A percentile compares a stretch with the other conserved stretches of the same genome.
Conservation (phyloP, 2,888 invertebrate species). For the Eledone cirrhosa region DNA sequence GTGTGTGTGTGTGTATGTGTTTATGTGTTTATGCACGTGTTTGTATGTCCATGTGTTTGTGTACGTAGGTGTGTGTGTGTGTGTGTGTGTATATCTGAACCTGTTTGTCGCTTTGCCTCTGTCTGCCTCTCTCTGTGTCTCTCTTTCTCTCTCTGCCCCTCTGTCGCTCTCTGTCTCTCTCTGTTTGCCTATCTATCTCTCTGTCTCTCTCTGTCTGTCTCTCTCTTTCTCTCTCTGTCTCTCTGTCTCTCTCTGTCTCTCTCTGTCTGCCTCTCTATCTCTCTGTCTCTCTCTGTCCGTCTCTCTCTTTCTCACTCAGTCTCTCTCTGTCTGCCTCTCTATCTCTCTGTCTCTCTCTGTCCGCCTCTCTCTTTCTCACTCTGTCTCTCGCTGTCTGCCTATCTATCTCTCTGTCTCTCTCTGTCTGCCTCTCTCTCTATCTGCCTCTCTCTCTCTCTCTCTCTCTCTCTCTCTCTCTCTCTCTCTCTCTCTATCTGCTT, state of each 20-base stretch:
- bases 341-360: too few species aligned
- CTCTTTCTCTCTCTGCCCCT: neutral
- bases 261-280: slow-evolving; percentile 9
- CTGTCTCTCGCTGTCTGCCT: too few species aligned
- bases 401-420: neutral
- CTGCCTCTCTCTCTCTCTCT: neutral
- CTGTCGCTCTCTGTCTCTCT: slow-evolving; percentile 31
- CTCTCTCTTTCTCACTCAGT: too few species aligned
- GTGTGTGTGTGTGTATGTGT: slow-evolving; percentile 1
- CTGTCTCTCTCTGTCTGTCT: slow-evolving; percentile 33
- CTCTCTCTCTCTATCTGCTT: neutral
- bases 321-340: too few species aligned
- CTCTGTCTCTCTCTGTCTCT: slow-evolving; percentile 4
- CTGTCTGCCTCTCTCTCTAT: neutral
- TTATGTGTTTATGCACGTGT: neutral
- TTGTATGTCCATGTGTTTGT: neutral
- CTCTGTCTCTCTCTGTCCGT: neutral
- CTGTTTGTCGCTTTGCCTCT: slow-evolving; percentile 26
- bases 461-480: neutral
- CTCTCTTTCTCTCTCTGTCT: slow-evolving; percentile 31
- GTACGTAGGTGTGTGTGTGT: slow-evolving; percentile 23
- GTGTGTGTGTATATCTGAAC: slow-evolving; percentile 30
- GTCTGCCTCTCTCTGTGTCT: slow-evolving; percentile 25
- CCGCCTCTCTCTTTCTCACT: too few species aligned
- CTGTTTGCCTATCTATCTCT: slow-evolving; percentile 31